Base-by-base conservation (phyloP, 2,888 invertebrate species). In the Morpho deidamia region DNA sequence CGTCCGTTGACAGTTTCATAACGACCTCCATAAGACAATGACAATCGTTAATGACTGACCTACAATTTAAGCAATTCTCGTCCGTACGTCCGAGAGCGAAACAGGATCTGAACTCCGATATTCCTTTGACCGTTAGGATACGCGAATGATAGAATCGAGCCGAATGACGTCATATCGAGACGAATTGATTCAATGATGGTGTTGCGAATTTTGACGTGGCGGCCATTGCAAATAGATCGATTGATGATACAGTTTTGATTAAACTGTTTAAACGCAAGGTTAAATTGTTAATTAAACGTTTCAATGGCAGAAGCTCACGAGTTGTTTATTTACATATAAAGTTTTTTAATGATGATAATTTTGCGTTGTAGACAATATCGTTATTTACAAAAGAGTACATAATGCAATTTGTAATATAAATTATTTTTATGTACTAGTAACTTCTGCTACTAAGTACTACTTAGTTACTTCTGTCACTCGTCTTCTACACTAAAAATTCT, bases 151-250 rank as follows among this genome's bases (percentile, higher is more conserved):
- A 68, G 74, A 77, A 69, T 68, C 65, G 74, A 74, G 74, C 72
- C 76, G 80, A 82, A 79, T 81, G 72, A 72, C 65, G 76, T 64
- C 62, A 65, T 23, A 23, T 23, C 78, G 86, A 71, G 70, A 76
- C 86, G 72, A 87, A 89, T 88, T 78, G 80, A 86, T 89, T 87
- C 70, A 75, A 78, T 69, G 72, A 76, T 73, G 70, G 76, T 73
- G 74, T 82, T 81, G 81, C 76, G 70, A 74, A 66, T 77, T 82
- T 83, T 77, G 80, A 76, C 68, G 65, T 68, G 72, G 67, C 69
- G 72, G 72, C 63, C 68, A 71, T 78, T 75, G 76, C 76, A 78
- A 84, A 78, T 78, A 67, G 69, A 74, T 67, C 51, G 73, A 63
- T 72, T 69, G 67, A 74, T 75, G 83, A 81, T 84, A 83, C 76